Percentiles rank a stretch among this genome's conserved stretches.
phyloP scores from a whole-genome alignment of 2,888 invertebrate genomes.

The Plagodis pulveraria region DNA sequence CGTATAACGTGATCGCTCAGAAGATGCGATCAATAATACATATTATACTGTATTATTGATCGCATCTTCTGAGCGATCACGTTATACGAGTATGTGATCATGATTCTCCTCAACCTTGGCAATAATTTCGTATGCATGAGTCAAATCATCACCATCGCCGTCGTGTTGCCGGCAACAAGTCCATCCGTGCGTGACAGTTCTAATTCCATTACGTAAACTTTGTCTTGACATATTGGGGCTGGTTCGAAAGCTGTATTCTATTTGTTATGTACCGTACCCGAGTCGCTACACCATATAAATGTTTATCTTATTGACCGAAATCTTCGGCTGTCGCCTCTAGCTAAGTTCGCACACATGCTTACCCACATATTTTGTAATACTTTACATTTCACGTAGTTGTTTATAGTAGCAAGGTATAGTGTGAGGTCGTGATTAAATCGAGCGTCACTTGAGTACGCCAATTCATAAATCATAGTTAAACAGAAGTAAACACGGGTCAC shows the following conservation, averaged over 20 bases:
- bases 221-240: slow-evolving; percentile 50
- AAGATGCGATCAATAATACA: not conserved
- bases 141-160: not conserved
- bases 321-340: slow-evolving; percentile 37
- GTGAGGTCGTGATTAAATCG: slow-evolving; percentile 29
- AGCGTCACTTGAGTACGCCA: slow-evolving; percentile 17
- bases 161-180: slow-evolving; percentile 15
- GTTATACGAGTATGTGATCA: too few relatives aligned
- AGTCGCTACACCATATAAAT: slow-evolving; percentile 41
- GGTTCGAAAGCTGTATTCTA: slow-evolving; percentile 47
- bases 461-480: slow-evolving; percentile 21
- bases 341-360: slow-evolving; percentile 18
- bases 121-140: slow-evolving; percentile 22
- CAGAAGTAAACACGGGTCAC: not conserved
- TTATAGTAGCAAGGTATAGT: slow-evolving; percentile 17
- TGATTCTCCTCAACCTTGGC: too few relatives aligned
- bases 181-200: slow-evolving; percentile 34
- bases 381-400: slow-evolving; percentile 8
- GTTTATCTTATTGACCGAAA: slow-evolving; percentile 43
- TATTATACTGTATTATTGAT: not conserved
- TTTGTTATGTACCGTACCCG: slow-evolving; percentile 41
- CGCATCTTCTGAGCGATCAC: too few relatives aligned
- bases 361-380: slow-evolving; percentile 17
- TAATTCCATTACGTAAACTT: slow-evolving; percentile 45
- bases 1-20: not conserved